Evolutionary conservation across 1,140 invertebrate species (phyloP).

Genomic region (Halotydeus destructor): DNA sequence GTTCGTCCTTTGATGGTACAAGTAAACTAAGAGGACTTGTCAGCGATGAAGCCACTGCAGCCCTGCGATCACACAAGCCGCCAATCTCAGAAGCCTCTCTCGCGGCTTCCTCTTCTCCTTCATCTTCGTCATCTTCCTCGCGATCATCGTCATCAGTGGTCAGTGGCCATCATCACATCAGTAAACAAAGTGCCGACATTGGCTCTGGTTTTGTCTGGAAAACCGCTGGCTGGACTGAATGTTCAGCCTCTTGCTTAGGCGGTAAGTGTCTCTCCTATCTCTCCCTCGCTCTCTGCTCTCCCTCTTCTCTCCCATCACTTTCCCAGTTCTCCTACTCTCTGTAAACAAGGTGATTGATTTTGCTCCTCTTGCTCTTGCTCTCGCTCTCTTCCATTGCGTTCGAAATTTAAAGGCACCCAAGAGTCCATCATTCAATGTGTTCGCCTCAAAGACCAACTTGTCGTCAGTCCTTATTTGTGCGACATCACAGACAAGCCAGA

Average conservation of each 20-base stretch:
- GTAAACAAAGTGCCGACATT: conserved; percentile 14
- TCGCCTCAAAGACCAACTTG: conserved; percentile 55
- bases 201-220: conserved; percentile 27
- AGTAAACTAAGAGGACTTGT: background rate
- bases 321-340: too few relatives aligned
- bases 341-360: too few relatives aligned
- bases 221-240: conserved; percentile 44
- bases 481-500: conserved; percentile 60
- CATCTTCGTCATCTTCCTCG: background rate
- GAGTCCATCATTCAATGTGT: conserved; percentile 80
- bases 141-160: too few relatives aligned
- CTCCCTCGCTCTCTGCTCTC: background rate
- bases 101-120: background rate
- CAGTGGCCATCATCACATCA: too few relatives aligned
- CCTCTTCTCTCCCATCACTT: background rate
- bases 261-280: conserved; percentile 24
- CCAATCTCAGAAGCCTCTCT: background rate
- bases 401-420: conserved; percentile 48
- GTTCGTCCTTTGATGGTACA: background rate
- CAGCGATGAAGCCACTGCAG: background rate
- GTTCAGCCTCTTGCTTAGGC: conserved; percentile 80
- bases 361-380: too few relatives aligned
- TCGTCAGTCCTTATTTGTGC: conserved; percentile 62
- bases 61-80: background rate
- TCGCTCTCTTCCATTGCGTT: conserved; percentile 17